Base-by-base conservation (phyloP, 2,888 invertebrate species). In the Pecten maximus region DNA sequence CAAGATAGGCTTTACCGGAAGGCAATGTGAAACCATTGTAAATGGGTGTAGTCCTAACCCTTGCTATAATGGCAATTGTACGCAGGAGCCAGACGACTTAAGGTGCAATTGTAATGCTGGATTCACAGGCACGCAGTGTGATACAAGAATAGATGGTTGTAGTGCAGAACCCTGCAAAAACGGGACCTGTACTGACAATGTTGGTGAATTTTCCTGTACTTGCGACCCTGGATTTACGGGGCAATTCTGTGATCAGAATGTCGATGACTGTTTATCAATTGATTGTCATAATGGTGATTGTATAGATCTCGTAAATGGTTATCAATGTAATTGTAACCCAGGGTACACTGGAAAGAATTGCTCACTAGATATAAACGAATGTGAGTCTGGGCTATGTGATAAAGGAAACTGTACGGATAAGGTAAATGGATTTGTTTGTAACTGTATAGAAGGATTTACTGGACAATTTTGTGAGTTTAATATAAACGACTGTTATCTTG, bases 91-190 rank as follows among this genome's bases (percentile, higher is more conserved):
- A 40, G 40, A 40, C 19, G n/a, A 12, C 19, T 87, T 40, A 15
- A 40, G 40, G 8, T 89, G 89, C 40, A 39, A 0, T 1, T 89
- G 89, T 86, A 60, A 89, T 35, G 28, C 2, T 12, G 89, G 89
- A 28, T 89, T 44, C 28, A 54, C 48, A 8, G 89, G 89, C 16
- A 40, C 10, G 15, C 23, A 35, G 15, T 99, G 99, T 97, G 98
- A 99, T 97, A 98, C 97, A 93, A 98, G 98, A 92, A 97, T 98
- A 91, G 98, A 98, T 96, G 98, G 98, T 8, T 99, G 99, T 97
- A 54, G 23, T 2, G 2, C 23, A 19, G 23, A 54, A 2, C 54
- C 54, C 23, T 74, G 74, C 15, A 4, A 35, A 1, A 28, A 74
- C 23, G 74, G 74, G 1, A 74, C 28, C 28, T 74, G 74, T 16